These are phyloP conservation scores for Anthoscopus minutus DNA, from an alignment of 2,113 vertebrate species.

Conservation along the genomic window DNA sequence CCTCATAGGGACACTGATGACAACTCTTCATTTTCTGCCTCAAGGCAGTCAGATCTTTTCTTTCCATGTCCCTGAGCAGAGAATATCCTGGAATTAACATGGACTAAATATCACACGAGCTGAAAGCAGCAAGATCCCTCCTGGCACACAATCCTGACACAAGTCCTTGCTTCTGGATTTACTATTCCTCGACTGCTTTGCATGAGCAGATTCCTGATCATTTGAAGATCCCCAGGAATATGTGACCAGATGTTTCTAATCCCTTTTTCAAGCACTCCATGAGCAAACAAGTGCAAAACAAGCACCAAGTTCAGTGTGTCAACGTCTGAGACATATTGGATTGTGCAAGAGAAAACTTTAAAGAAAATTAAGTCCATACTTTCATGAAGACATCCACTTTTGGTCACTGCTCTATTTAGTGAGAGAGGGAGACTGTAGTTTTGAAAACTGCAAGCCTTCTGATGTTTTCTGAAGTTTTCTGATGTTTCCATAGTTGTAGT, in stretches of 20 bases:
- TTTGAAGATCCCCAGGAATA: neutral
- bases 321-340: neutral
- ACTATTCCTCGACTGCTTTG: neutral
- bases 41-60: neutral
- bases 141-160: neutral
- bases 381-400: neutral
- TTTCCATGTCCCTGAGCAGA: neutral
- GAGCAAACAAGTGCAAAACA: neutral
- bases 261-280: neutral
- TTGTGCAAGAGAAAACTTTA: neutral
- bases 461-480: too few species aligned
- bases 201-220: neutral
- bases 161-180: neutral
- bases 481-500: too few species aligned
- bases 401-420: neutral
- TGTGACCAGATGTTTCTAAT: neutral
- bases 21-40: neutral
- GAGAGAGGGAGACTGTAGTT: neutral
- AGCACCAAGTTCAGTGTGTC: neutral
- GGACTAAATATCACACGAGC: rapidly evolving
- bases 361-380: neutral
- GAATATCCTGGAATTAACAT: neutral
- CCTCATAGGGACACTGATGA: neutral
- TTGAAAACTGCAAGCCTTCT: too few species aligned
- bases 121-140: neutral